Conservation (phyloP, 2,113 vertebrate species). For the Calyptomena viridis region DNA sequence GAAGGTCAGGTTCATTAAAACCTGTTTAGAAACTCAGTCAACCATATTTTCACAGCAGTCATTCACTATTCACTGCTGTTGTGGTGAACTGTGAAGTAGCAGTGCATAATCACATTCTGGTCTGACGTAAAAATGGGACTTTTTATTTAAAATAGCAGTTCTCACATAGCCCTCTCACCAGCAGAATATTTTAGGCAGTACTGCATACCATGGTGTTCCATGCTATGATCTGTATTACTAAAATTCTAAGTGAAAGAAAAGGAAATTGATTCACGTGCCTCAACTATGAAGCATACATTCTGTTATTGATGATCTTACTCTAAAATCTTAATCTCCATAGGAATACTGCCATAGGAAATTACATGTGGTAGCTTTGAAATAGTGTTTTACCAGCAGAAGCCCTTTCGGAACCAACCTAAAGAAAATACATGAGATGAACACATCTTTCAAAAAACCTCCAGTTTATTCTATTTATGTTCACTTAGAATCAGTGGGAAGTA, state of each 20-base stretch:
- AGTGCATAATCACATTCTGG: constrained; percentile 18
- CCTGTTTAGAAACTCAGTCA: neutral
- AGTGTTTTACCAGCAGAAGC: neutral
- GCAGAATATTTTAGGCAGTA: constrained; percentile 6
- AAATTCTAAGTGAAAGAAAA: neutral
- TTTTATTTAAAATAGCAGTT: constrained; percentile 23
- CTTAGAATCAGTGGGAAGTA: constrained; percentile 19
- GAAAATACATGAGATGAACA: neutral
- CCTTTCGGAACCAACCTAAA: neutral
- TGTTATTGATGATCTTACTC: neutral
- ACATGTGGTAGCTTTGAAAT: neutral
- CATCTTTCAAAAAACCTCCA: neutral
- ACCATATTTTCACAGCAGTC: neutral
- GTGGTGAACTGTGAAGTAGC: neutral
- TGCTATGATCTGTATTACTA: neutral
- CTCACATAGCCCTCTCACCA: neutral
- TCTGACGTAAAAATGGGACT: constrained; percentile 10
- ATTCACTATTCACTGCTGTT: neutral
- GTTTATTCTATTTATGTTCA: neutral
- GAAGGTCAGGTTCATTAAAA: neutral
- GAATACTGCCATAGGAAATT: neutral
- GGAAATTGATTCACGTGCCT: neutral
- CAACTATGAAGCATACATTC: neutral
- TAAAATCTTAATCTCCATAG: neutral
- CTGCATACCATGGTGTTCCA: neutral